phyloP scores from a whole-genome alignment of 2,888 invertebrate genomes.

The Bhutanitis thaidina region DNA sequence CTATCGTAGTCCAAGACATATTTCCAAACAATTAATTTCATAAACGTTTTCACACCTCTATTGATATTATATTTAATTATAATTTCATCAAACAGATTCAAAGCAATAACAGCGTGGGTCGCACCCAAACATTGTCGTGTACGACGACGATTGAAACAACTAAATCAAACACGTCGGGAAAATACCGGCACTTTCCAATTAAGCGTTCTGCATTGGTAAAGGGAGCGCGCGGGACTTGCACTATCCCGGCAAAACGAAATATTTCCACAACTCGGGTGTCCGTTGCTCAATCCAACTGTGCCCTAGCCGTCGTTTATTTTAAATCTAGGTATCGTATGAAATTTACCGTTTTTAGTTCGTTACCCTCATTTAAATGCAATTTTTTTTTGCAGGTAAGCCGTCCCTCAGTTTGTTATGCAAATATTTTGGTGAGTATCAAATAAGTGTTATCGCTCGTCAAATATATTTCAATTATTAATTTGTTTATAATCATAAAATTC shows the following conservation, averaged over 20 bases:
- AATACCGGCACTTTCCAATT: slow-evolving; percentile 30
- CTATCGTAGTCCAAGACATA: too few relatives aligned
- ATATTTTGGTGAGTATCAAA: slow-evolving; percentile 3
- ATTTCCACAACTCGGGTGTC: slow-evolving; percentile 39
- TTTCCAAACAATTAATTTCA: too few relatives aligned
- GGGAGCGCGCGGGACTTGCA: slow-evolving; percentile 22
- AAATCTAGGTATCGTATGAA: not conserved
- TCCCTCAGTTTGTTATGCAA: slow-evolving; percentile 1
- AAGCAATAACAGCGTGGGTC: slow-evolving; percentile 7
- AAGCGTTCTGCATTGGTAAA: slow-evolving; percentile 24
- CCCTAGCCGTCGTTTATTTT: slow-evolving; percentile 39
- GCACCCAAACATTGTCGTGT: slow-evolving; percentile 15
- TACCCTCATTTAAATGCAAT: slow-evolving; percentile 31
- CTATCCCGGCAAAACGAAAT: slow-evolving; percentile 42
- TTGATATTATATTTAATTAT: too few relatives aligned
- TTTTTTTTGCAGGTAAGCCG: slow-evolving; percentile 45
- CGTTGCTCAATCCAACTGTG: slow-evolving; percentile 43
- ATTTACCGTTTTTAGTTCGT: slow-evolving; percentile 41
- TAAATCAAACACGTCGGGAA: slow-evolving; percentile 26
- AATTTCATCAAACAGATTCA: too few relatives aligned
- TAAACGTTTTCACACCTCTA: too few relatives aligned
- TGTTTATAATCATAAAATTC: too few relatives aligned
- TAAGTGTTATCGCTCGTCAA: too few relatives aligned
- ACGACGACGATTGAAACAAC: slow-evolving; percentile 21
- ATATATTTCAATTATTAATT: too few relatives aligned